phyloP scores from a whole-genome alignment of 1,140 invertebrate genomes.

The Drosophila bocqueti region DNA sequence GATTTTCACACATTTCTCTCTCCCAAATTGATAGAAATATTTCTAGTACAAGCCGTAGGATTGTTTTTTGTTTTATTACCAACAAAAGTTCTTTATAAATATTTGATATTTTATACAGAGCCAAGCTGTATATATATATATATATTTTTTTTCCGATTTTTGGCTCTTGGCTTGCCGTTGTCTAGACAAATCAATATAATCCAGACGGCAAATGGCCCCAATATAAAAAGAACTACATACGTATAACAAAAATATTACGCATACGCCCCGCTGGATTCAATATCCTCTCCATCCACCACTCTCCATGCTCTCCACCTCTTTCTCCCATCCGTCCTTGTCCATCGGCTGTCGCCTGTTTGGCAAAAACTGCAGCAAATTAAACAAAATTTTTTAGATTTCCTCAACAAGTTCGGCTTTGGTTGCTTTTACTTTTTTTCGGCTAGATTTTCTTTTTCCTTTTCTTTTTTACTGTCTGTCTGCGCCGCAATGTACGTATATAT shows the following conservation, averaged over 20 bases:
- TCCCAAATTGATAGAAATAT: background rate
- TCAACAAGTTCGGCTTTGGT: conserved; percentile 40
- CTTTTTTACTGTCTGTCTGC: conserved; percentile 50
- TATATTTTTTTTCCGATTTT: conserved; percentile 6
- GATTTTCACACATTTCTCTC: background rate
- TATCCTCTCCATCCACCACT: conserved; percentile 4
- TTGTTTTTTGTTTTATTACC: background rate
- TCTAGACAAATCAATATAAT: conserved; percentile 78
- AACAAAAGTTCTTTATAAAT: conserved; percentile 12
- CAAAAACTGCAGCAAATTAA: conserved; percentile 74
- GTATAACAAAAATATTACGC: conserved; percentile 70
- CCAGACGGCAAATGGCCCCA: conserved; percentile 60
- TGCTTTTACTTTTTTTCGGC: conserved; percentile 15
- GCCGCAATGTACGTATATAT: conserved; percentile 29
- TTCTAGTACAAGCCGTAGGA: background rate
- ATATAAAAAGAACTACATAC: conserved; percentile 61
- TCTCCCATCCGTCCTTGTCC: background rate
- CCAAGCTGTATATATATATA: background rate
- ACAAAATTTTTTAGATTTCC: conserved; percentile 78
- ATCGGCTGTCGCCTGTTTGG: conserved; percentile 19
- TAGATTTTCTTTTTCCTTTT: conserved; percentile 24
- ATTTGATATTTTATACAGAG: conserved; percentile 37
- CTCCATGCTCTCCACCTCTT: background rate
- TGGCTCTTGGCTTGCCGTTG: conserved; percentile 43
- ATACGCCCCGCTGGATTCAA: conserved; percentile 56